Conservation (phyloP, 2,113 vertebrate species). For the Dromas ardeola region DNA sequence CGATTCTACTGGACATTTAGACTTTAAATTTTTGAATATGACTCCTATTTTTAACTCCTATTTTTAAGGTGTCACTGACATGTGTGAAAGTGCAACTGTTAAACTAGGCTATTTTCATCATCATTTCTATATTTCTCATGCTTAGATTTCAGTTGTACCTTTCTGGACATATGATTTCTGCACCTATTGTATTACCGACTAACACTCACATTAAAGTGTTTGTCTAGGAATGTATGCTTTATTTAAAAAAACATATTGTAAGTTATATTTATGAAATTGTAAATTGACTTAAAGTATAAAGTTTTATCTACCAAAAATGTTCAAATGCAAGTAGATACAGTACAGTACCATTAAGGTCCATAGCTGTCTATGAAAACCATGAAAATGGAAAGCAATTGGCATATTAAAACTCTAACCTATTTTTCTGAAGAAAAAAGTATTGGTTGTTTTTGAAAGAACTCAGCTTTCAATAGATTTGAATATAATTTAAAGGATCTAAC, state of each 20-base stretch:
- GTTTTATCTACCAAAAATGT: background rate
- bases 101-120: background rate
- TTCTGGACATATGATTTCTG: background rate
- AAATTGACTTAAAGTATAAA: background rate
- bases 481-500: background rate
- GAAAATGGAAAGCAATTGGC: background rate
- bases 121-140: background rate
- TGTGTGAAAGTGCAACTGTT: background rate
- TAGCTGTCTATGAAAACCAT: background rate
- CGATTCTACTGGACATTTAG: background rate
- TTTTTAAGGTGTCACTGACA: background rate
- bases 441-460: background rate
- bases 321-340: background rate
- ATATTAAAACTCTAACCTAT: background rate
- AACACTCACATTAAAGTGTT: background rate
- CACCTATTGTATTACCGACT: background rate
- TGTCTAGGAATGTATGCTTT: background rate
- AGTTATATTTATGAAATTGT: background rate
- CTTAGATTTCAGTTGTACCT: background rate
- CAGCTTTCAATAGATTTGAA: background rate
- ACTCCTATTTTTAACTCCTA: background rate
- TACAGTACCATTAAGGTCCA: background rate
- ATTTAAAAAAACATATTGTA: background rate
- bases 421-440: background rate
- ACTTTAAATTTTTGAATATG: background rate